Percentiles rank a stretch among this genome's conserved stretches.
These are phyloP conservation scores for Nomada fabriciana DNA, from an alignment of 2,888 invertebrate genomes.

Conservation along the genomic window DNA sequence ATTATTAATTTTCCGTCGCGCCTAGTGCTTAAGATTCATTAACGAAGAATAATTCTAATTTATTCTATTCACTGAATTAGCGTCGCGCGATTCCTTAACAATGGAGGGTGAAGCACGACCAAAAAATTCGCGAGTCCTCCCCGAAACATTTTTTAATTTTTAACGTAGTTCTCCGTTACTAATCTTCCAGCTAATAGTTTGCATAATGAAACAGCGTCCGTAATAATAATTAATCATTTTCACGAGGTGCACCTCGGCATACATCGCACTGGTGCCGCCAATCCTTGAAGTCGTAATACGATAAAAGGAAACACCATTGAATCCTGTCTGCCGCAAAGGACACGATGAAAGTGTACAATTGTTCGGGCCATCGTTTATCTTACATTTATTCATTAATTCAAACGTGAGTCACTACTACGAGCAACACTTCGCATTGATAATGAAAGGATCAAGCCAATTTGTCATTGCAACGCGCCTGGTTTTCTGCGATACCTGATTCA, in stretches of 20 bases:
- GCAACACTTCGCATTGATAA: conserved; percentile 35
- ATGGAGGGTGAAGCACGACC: too few species aligned
- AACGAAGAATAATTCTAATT: too few species aligned
- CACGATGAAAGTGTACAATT: conserved; percentile 7
- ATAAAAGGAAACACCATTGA: conserved; percentile 19
- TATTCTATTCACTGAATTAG: too few species aligned
- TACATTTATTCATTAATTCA: conserved; percentile 56
- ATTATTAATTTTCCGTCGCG: too few species aligned
- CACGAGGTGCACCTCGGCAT: conserved; percentile 1
- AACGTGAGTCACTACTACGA: conserved; percentile 16
- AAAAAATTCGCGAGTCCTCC: too few species aligned
- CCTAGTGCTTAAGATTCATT: too few species aligned
- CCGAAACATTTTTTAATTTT: too few species aligned
- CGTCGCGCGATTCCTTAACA: too few species aligned
- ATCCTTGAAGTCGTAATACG: conserved; percentile 35
- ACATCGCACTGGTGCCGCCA: not conserved
- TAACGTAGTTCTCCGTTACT: too few species aligned
- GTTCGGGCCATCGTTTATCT: conserved; percentile 14
- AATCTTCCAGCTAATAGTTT: not conserved
- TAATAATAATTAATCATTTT: not conserved
- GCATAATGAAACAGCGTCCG: not conserved
- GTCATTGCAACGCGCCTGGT: conserved; percentile 7
- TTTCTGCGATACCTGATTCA: conserved; percentile 15
- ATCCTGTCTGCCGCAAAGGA: conserved; percentile 23
- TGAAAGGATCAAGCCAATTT: not conserved